A percentile compares a stretch with the other conserved stretches of the same genome.
These are phyloP conservation scores for Polyodon spathula DNA, from an alignment of 2,113 vertebrate species.

Conservation along the genomic window DNA sequence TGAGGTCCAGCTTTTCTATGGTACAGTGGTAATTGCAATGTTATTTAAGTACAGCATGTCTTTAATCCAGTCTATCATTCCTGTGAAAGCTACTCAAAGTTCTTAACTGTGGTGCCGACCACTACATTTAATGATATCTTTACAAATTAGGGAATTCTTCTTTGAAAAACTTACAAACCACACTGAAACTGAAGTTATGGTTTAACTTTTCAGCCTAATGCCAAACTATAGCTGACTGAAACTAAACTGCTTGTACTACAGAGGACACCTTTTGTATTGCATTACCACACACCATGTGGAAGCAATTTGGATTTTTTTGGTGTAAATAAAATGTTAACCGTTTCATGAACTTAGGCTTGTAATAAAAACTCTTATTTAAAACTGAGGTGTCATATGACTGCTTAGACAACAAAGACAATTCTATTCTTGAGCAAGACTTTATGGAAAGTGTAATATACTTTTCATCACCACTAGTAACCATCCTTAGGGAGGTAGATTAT, in stretches of 20 bases:
- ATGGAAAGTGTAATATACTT: constrained; percentile 46
- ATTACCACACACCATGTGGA: constrained; percentile 40
- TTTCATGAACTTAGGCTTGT: constrained; percentile 43
- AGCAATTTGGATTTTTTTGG: constrained; percentile 46
- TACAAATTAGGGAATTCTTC: not conserved
- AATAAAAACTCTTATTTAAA: constrained; percentile 53
- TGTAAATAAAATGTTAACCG: constrained; percentile 38
- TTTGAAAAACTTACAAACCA: too few species aligned
- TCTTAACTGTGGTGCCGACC: not conserved
- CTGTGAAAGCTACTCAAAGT: not conserved
- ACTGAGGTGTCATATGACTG: constrained; percentile 41
- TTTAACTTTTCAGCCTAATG: not conserved
- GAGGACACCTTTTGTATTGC: constrained; percentile 28
- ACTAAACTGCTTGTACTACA: constrained; percentile 14
- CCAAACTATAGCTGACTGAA: not conserved
- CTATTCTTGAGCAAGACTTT: constrained; percentile 41
- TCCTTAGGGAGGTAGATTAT: constrained; percentile 49
- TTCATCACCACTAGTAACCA: constrained; percentile 37
- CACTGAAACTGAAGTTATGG: not conserved
- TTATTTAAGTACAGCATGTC: not conserved
- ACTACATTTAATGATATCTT: not conserved
- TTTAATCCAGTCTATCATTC: not conserved
- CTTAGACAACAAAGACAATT: constrained; percentile 52
- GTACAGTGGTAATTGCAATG: not conserved
- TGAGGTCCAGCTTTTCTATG: not conserved